Evolutionary conservation across 2,113 vertebrate genomes (phyloP).

Genomic region (Hucho hucho): DNA sequence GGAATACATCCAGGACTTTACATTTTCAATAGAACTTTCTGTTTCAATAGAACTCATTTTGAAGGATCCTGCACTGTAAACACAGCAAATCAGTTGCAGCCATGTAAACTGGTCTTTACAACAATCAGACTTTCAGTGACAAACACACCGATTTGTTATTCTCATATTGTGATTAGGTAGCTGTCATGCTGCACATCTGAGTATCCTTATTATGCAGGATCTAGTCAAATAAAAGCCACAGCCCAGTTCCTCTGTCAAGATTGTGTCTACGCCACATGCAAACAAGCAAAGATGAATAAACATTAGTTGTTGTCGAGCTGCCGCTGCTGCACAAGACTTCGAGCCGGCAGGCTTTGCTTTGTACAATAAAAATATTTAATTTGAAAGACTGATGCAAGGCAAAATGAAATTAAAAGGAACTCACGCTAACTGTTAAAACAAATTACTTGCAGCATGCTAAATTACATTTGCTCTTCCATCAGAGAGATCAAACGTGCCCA

Average conservation of each 20-base stretch:
- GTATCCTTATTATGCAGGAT: conserved; percentile 69
- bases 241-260: conserved; percentile 61
- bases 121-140: conserved; percentile 64
- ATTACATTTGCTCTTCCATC: conserved; percentile 78
- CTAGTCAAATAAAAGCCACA: conserved; percentile 65
- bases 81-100: conserved; percentile 53
- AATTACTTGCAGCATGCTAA: conserved; percentile 74
- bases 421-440: conserved; percentile 76
- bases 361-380: conserved; percentile 77
- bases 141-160: conserved; percentile 64
- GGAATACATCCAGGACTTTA: too few species aligned
- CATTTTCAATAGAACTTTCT: too few species aligned
- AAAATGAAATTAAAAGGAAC: conserved; percentile 78
- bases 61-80: conserved; percentile 44
- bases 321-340: conserved; percentile 51
- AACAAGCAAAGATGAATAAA: conserved; percentile 74
- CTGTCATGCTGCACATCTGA: conserved; percentile 65
- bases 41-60: too few species aligned
- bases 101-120: conserved; percentile 51
- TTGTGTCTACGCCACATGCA: conserved; percentile 63
- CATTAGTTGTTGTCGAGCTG: conserved; percentile 60
- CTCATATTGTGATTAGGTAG: conserved; percentile 59
- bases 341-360: conserved; percentile 64
- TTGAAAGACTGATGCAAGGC: conserved; percentile 71
- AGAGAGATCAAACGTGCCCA: conserved; percentile 72